Base-by-base conservation (phyloP, 2,113 vertebrate genomes). In the Nothoprocta perdicaria region DNA sequence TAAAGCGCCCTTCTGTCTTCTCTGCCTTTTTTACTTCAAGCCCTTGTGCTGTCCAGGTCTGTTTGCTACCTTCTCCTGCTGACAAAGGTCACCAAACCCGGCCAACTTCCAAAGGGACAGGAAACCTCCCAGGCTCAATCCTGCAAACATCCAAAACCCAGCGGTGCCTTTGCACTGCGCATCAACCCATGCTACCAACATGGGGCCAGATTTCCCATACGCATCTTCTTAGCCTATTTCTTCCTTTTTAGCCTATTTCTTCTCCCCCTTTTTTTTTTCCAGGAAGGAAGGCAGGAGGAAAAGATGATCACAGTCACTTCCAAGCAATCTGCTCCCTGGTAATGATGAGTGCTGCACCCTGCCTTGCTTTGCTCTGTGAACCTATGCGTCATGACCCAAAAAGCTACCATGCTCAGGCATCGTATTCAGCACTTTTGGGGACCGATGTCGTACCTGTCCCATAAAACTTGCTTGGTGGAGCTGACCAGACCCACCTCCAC, bases 121-220 rank as follows among this genome's bases (percentile, higher is more conserved):
- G 11, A 15, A 74, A 88, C 16, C 13, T 67, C n/a, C 11, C 9
- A 24, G 67, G 35, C 23, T 27, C 15, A 26, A 31, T 15, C 29
- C 29, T 83, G 31, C 2, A 1, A 38, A 43, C 69, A 55, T 35
- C 55, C 43, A 1, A 0, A 73, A 68, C 14, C 2, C 3, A 4
- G 72, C 21, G 43, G 3, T 6, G 13, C 16, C 46, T 84, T 24
- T 38, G 41, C 10, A 23, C 60, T 77, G 27, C 77, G 33, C 27
- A 87, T 43, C 61, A 73, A 29, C 38, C 26, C 73, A 69, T 12
- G 9, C 41, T 23, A 65, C 10, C 40, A 66, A 15, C 12, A 38
- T 9, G 8, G 40, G 35, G 23, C 31, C 48, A 83, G 27, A 50
- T 50, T 88, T 79, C 53, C 33, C 11, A 14, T 0, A 1, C 14